Base-by-base conservation (phyloP, 2,888 invertebrate genomes). In the Hydropsyche betteni region DNA sequence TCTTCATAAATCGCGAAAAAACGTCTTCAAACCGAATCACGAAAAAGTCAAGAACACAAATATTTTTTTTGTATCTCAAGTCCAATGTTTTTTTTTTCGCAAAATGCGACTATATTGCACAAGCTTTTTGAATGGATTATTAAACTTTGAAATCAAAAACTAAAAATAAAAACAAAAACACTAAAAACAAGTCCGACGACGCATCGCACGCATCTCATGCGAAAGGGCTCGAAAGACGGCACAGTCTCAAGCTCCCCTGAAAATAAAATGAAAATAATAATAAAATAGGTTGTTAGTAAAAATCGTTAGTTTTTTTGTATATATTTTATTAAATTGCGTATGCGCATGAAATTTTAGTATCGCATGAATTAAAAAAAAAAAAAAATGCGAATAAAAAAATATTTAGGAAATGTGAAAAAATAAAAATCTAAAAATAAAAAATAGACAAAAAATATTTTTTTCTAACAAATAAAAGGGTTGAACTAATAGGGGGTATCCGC, bases 1-100 rank as follows among this genome's bases (percentile, higher is more conserved):
- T 24, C 24, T 58, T 58, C 58, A 58, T 58, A 58, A 58, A 58
- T 58, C 24, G 24, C 14, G 12, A 53, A 58, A 24, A 14, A 58
- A 58, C 8, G 24, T 58, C 58, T 14, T 24, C 58, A n/a, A n/a
- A 44, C 10, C 44, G 44, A 12, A 3, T 53, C 14, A 58, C 58
- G 8, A n/a, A n/a, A 53, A 53, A 53, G n/a, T 12, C 14, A 58
- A 16, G 16, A 14, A 24, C 58, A 8, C 58, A 16, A 8, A 24
- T 16, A 58, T 53, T 53, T n/a, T 53, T 51, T 10, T 51, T 10
- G 1, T 14, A 53, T 53, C n/a, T 5, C 24, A 58, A 14, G 14
- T 58, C 12, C 8, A 58, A 58, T 24, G 16, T 58, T 58, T 44
- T 10, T 2, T 44, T 44, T 44, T 24, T 24, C 53, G 4, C 58